Base-by-base conservation (phyloP, 2,888 invertebrate species). In the Cetonia aurata region DNA sequence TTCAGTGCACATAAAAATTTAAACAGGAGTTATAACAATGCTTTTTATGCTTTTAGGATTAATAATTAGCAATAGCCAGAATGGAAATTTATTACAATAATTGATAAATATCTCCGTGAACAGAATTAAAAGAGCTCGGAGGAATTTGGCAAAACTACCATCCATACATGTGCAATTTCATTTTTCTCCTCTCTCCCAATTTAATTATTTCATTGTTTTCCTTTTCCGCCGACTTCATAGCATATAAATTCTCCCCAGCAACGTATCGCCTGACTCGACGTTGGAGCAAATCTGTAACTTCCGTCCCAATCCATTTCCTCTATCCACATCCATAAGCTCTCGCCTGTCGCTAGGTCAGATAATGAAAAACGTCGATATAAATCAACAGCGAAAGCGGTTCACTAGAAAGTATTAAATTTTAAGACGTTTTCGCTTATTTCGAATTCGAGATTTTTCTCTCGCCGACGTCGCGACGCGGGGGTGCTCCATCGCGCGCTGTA, bases 291-390 rank as follows among this genome's bases (percentile, higher is more conserved):
- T 62, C 62, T 48, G 48, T 62, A 50, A 62, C 48, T 62, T 62
- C 62, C 62, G 48, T n/a, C 48, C 48, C 62, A 62, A 33, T 62
- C 46, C 48, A 48, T 33, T 62, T 62, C 62, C 62, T 56, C 56
- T 37, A 37, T 48, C 62, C 62, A 33, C 62, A 48, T 62, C 48
- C 37, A 62, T 48, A 48, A 62, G 62, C 62, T 48, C 31, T 15
- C 48, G 62, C 44, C 62, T 48, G 48, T 48, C 62, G 62, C 62
- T 48, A 50, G 62, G 33, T 77, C 74, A 73, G 75, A 76, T 80
- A 80, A 80, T 80, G 80, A 80, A 80, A 80, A 80, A 80, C 78
- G 77, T 79, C 76, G 75, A 75, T 76, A 79, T 80, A 80, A 80
- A 80, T 80, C 80, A 71, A 73, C 72, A 71, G 48, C 48, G 44